Base-by-base conservation (phyloP, 2,797 vertebrate genomes). In the Spondyliosoma cantharus region DNA sequence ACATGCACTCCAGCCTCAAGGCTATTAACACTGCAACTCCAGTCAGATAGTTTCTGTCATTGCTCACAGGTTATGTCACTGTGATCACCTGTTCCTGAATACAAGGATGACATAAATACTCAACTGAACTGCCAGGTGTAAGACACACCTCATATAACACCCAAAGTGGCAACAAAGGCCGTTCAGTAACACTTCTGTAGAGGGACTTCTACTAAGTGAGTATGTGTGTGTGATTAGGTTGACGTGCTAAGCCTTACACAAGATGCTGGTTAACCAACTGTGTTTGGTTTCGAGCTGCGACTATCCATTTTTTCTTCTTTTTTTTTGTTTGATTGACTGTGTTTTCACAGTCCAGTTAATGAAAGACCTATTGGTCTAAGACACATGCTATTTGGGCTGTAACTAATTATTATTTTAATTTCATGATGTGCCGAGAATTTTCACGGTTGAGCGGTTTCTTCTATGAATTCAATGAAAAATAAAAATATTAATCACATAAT, bases 1-100 rank as follows among this genome's bases (percentile, higher is more conserved):
- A 85, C 81, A 64, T 49, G 74, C 54, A 64, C 53, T 70, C 49
- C 15, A 58, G 76, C 65, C 63, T 78, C 15, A 29, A 81, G 67
- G 72, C 58, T 59, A 42, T 67, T 54, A 57, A 42, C 74, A 13
- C 19, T 1, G 17, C 13, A 72, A 56, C 62, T 46, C 3, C 3
- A 66, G 60, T 59, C 22, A 50, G 4, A 37, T 4, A n/a, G 69
- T 83, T 84, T 78, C n/a, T 65, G 29, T 74, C 72, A 80, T 58
- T 80, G 67, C 65, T 74, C 59, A 60, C 19, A 49, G 46, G 22
- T 79, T 61, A 4, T 27, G 27, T 85, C 68, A 82, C 19, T 42
- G 5, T 27, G 46, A 83, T 79, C 48, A 57, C 48, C n/a, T 71
- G 45, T 49, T 63, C 49, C 27, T 45, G 52, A 56, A 61, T 65